phyloP scores from a whole-genome alignment of 2,888 invertebrate species.

The Griposia aprilina region DNA sequence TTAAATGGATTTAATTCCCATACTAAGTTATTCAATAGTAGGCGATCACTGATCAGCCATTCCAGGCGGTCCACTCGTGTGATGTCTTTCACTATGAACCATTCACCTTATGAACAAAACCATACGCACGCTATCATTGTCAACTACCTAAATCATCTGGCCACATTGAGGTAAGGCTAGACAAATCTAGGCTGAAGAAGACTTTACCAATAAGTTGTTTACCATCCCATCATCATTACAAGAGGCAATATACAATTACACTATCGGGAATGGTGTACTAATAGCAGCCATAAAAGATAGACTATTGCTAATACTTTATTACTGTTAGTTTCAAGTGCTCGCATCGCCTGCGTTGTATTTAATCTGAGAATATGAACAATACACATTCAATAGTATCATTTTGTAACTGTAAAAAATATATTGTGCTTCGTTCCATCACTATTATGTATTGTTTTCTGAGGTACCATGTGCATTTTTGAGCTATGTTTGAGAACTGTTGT shows the following conservation, averaged over 20 bases:
- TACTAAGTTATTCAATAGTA: neutral
- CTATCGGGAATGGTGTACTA: conserved; percentile 46
- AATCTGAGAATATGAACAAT: conserved; percentile 28
- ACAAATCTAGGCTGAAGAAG: neutral
- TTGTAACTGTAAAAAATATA: conserved; percentile 19
- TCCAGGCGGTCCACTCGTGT: too few species aligned
- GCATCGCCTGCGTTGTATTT: conserved; percentile 28
- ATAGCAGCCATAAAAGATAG: conserved; percentile 48
- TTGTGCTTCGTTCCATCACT: neutral
- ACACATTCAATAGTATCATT: conserved; percentile 21
- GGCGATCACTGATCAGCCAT: neutral
- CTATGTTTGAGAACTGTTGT: neutral
- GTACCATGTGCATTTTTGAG: neutral
- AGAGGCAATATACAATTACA: conserved; percentile 33
- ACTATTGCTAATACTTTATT: conserved; percentile 45
- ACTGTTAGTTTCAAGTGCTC: conserved; percentile 39
- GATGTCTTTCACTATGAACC: neutral
- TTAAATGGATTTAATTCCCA: neutral
- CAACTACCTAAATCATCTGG: neutral
- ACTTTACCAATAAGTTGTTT: conserved; percentile 1
- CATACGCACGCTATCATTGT: neutral
- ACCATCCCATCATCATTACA: conserved; percentile 19
- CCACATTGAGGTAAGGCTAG: neutral
- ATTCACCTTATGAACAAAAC: neutral
- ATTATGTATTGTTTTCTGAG: too few species aligned